These are phyloP conservation scores for Oncorhynchus mykiss DNA, from an alignment of 2,113 vertebrate genomes.

Conservation along the genomic window DNA sequence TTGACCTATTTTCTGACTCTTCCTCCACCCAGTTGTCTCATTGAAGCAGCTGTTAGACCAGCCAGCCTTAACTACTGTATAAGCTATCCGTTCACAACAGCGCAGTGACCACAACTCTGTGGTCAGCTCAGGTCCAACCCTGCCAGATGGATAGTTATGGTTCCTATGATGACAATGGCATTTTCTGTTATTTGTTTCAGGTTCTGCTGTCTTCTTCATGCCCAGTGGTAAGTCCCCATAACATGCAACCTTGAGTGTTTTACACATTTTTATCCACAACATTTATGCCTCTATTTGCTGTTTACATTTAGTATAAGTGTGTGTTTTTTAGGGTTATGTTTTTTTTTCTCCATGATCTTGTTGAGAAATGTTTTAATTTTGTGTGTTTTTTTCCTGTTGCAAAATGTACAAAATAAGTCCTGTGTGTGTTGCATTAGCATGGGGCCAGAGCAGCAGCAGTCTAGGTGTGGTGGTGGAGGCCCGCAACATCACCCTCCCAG, in stretches of 20 bases:
- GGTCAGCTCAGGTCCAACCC: slow-evolving; percentile 9
- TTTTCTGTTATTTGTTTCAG: slow-evolving; percentile 56
- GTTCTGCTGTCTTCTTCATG: slow-evolving; percentile 61
- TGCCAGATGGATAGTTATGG: background rate
- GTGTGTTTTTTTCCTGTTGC: slow-evolving; percentile 2
- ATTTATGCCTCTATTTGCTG: background rate
- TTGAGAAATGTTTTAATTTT: background rate
- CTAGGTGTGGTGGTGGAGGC: slow-evolving; percentile 79
- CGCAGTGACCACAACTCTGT: background rate
- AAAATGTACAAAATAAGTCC: too few species aligned
- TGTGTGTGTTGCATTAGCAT: slow-evolving; percentile 51
- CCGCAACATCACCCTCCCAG: slow-evolving; percentile 73
- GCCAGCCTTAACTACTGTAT: background rate
- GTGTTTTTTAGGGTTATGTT: background rate
- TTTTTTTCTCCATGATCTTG: background rate
- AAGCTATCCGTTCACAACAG: background rate
- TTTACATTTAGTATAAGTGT: background rate
- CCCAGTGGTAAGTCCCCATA: slow-evolving; percentile 54
- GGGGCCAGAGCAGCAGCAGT: slow-evolving; percentile 59
- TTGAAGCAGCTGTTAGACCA: slow-evolving; percentile 9
- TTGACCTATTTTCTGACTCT: background rate
- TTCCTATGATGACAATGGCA: background rate
- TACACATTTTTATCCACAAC: background rate
- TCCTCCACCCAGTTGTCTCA: slow-evolving; percentile 23
- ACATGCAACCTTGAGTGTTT: too few species aligned